Base-by-base conservation (phyloP, 2,797 vertebrate genomes). In the Meriones psammophilus region DNA sequence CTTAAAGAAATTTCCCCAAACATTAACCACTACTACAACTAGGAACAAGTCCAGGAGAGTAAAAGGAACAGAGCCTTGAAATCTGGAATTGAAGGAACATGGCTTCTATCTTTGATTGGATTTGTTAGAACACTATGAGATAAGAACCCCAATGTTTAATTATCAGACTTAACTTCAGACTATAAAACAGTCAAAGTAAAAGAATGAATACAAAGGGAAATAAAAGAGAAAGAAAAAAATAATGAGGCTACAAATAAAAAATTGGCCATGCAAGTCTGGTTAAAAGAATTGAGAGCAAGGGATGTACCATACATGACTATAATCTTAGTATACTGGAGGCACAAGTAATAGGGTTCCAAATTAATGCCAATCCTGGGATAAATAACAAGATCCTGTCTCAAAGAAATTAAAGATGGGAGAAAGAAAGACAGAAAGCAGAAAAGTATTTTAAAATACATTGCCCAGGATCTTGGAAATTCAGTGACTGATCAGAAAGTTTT, bases 391-490 rank as follows among this genome's bases (percentile, higher is more conserved):
- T 1, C 17, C 0, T 88, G 24, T 30, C 17, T 33, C 36, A 77
- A 79, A 92, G 76, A 66, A 39, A 92, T 69, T 71, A 89, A 0
- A 12, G 9, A 80, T 6, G 50, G 54, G 87, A 60, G 66, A 58
- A 83, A 84, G 9, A 50, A 46, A 50, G 9, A 50, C 42, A 83
- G 46, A 60, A 60, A 84, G 9, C 58, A 81, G n/a, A 54, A 91
- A 91, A 83, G 10, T 88, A 89, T 91, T 74, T 90, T 66, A 58
- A 93, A 89, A 89, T 8, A 92, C 56, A 33, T 6, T 36, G 42
- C 22, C 64, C 89, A 54, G 20, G 80, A 92, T 92, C 42, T 56
- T 95, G 36, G 36, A 92, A 96, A 95, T 73, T 77, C 33, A 46
- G 60, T n/a, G 28, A 94, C 33, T 92, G 58, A 36, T 64, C 36